These are phyloP conservation scores for Conistra vaccinii DNA, from an alignment of 2,888 invertebrate genomes.

Conservation along the genomic window DNA sequence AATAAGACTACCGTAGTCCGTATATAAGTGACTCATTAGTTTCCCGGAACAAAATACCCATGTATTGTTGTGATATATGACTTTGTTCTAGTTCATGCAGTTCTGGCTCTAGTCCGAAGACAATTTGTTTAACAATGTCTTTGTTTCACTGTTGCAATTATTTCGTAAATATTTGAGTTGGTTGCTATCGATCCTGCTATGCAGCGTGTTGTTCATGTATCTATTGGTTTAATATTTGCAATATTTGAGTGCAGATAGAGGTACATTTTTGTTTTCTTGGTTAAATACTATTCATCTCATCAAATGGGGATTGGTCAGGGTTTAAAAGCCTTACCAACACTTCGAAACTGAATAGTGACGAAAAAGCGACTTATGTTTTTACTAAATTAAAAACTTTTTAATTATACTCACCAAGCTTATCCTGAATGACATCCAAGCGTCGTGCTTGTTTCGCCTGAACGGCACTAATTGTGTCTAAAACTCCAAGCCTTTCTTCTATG, in stretches of 20 bases:
- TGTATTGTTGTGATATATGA: constrained; percentile 58
- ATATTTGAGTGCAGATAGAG: neutral
- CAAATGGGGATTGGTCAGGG: too few species aligned
- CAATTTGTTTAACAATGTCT: constrained; percentile 36
- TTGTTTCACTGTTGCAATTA: constrained; percentile 32
- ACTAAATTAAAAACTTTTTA: neutral
- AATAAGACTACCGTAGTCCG: constrained; percentile 69
- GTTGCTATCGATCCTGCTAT: constrained; percentile 8
- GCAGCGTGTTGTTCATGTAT: constrained; percentile 1
- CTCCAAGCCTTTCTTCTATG: constrained; percentile 85
- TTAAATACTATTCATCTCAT: neutral
- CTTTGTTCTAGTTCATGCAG: constrained; percentile 44
- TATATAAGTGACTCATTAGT: constrained; percentile 71
- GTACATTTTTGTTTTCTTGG: neutral
- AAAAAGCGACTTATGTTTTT: neutral
- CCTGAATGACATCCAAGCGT: constrained; percentile 87
- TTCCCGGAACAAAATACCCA: constrained; percentile 68
- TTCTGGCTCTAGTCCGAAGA: constrained; percentile 28
- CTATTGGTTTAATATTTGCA: neutral
- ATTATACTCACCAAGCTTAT: constrained; percentile 83
- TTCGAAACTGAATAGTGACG: neutral
- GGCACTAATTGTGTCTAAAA: constrained; percentile 84
- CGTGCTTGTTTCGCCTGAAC: constrained; percentile 85
- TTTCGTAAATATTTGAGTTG: constrained; percentile 29
- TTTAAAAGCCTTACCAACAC: neutral